These are phyloP conservation scores for Ictalurus furcatus DNA, from an alignment of 2,113 vertebrate species.

Conservation along the genomic window DNA sequence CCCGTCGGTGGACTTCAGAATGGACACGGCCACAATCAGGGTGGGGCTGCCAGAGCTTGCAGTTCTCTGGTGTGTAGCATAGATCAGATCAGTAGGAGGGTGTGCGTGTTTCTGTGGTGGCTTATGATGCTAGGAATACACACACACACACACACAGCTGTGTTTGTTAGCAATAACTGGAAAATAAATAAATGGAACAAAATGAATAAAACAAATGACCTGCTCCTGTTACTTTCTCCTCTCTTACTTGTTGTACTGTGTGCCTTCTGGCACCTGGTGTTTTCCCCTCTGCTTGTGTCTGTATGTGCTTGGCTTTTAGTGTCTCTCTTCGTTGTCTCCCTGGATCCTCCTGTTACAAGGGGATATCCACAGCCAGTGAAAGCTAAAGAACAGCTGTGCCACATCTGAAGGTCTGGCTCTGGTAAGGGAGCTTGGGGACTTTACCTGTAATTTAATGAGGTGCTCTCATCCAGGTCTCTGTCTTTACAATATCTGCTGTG, in stretches of 20 bases:
- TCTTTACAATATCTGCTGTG: neutral
- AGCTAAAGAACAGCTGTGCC: constrained; percentile 24
- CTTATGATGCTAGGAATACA: neutral
- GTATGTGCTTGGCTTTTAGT: constrained; percentile 27
- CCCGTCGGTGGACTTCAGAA: constrained; percentile 34
- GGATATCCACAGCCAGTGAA: constrained; percentile 36
- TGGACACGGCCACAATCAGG: constrained; percentile 39
- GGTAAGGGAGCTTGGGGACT: constrained; percentile 38
- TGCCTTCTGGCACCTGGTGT: constrained; percentile 18
- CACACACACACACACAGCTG: neutral
- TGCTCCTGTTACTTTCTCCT: constrained; percentile 18
- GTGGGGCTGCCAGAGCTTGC: constrained; percentile 26
- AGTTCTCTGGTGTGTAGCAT: constrained; percentile 16
- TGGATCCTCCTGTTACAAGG: constrained; percentile 30
- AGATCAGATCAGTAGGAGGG: constrained; percentile 24
- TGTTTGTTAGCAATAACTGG: constrained; percentile 18
- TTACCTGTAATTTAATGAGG: constrained; percentile 35
- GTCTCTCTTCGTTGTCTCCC: constrained; percentile 32
- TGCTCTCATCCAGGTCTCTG: constrained; percentile 5
- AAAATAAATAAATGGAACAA: neutral
- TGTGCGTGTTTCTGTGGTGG: neutral
- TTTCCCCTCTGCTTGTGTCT: constrained; percentile 21
- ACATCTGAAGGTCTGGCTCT: constrained; percentile 10
- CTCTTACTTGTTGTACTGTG: constrained; percentile 3
- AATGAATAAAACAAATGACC: neutral